Base-by-base conservation (phyloP, 2,113 vertebrate genomes). In the Pithys albifrons region DNA sequence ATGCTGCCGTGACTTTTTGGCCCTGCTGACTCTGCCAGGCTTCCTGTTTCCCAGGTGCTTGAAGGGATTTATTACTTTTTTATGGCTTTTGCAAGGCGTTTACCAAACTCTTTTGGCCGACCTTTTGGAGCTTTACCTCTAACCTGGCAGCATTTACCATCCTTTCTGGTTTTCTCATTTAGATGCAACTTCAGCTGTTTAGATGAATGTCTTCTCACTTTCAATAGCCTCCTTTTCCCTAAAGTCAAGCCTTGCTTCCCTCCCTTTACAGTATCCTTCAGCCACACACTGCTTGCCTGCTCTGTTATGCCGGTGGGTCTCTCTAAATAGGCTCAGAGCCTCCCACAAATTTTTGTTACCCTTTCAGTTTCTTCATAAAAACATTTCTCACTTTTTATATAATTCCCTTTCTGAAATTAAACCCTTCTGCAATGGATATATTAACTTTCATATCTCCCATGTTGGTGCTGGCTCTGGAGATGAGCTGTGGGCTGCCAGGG, bases 11-110 rank as follows among this genome's bases (percentile, higher is more conserved):
- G 74, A 82, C 85, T 78, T 88, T 66, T 22, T 77, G 78, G 88
- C 77, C 74, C 69, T 31, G 19, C 57, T 0, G 3, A 24, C 49
- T 77, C 62, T 5, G 1, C 64, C 71, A 28, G 62, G 71, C 58
- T 96, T 95, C 95, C 94, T 88, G 85, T 90, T 91, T 91, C 85
- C 85, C 49, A 57, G 54, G 71, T 79, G 67, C 88, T 84, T 88
- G 88, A 87, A 69, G 81, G 41, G 88, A 69, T 91, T 91, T 95
- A 93, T 79, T 75, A 37, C 88, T 35, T 55, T 83, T 85, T 85
- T 69, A 82, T 70, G 75, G 62, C 46, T 88, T 65, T 45, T 69
- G 62, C 85, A 79, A 90, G 82, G 82, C 3, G 1, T 91, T 89
- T 85, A 91, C 90, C 45, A 69, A 78, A 79, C 78, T 79, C 46